Percentiles rank a stretch among this genome's conserved stretches.
These are phyloP conservation scores for Scaptodrosophila latifasciaeformis DNA, from an alignment of 2,888 invertebrate genomes.

Conservation along the genomic window DNA sequence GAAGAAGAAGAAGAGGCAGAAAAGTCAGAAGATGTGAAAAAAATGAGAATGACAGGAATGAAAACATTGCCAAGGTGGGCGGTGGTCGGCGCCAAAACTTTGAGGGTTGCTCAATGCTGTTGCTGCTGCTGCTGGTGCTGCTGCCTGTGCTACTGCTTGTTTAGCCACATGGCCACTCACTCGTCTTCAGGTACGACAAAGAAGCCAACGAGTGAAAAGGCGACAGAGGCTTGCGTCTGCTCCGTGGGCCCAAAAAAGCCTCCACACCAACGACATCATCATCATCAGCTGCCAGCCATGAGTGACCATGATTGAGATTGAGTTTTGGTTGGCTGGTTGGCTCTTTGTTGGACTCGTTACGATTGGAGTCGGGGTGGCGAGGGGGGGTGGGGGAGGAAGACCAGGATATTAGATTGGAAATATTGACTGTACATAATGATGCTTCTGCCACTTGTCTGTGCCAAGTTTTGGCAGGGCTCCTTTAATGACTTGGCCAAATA, in stretches of 20 bases:
- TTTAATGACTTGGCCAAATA: no score
- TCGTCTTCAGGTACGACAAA: constrained; percentile 42
- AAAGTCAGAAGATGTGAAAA: constrained; percentile 1
- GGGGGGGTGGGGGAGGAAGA: not conserved
- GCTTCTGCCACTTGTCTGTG: constrained; percentile 22
- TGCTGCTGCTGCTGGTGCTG: not conserved
- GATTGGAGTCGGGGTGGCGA: no score
- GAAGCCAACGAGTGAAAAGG: constrained; percentile 56
- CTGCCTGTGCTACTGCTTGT: constrained; percentile 32
- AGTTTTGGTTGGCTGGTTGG: constrained; percentile 46
- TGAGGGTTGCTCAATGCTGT: constrained; percentile 31
- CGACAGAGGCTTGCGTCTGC: constrained; percentile 36
- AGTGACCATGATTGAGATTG: constrained; percentile 59
- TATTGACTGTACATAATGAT: constrained; percentile 58
- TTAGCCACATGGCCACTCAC: constrained; percentile 54
- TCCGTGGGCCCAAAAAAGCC: not conserved
- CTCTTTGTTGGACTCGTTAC: constrained; percentile 14
- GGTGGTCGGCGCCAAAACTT: constrained; percentile 9
- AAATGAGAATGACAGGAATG: not conserved
- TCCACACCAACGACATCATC: not conserved
- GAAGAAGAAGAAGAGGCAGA: not conserved
- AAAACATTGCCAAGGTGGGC: not conserved
- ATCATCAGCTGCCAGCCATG: constrained; percentile 11
- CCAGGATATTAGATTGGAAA: constrained; percentile 59
- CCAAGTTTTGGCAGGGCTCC: constrained; percentile 24